Evolutionary conservation across 2,113 vertebrate genomes (phyloP), one percentile per base, ranked within the genome.

Genomic region (Nerophis ophidion): DNA sequence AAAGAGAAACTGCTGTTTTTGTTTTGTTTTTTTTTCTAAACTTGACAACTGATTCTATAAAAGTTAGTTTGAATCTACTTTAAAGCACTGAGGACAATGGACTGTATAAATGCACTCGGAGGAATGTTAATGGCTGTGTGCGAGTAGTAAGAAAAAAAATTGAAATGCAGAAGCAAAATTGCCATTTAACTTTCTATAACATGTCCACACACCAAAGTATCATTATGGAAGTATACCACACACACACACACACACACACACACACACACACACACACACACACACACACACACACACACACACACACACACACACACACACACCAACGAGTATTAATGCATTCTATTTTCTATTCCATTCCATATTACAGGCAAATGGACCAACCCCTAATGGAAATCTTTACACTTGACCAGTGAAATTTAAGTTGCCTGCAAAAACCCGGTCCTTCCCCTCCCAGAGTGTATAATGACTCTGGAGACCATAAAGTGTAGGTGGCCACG

Each of bases 381-480:
- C 52, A 19, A 45, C 7, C 47, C 65, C 8, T 72, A 71, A 76
- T 64, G 47, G 49, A 48, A 33, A 47, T 70, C 12, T 76, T 76
- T 48, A 68, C 53, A 73, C 54, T 60, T 62, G 57, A 75, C 71
- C 64, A 68, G 50, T 77, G 64, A 62, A 67, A 65, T 73, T 68
- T 38, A 71, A 66, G 52, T 66, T 61, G 52, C 56, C 61, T 51
- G 40, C 47, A 60, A 77, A 38, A 71, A 67, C 55, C 76, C 48
- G 45, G 48, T 68, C 63, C 34, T 66, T 68, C 38, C 26, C 66
- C 70, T 63, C 65, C 70, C 57, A 48, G 57, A 60, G 36, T 49
- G 47, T 66, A 58, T 70, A 71, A 74, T 62, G 71, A 71, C 63
- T 70, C 66, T 42, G 26, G 55, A 68, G 68, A 58, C 60, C 59